Percentiles rank a stretch among this genome's conserved stretches.
phyloP scores from a whole-genome alignment of 1,140 invertebrate species.

The Lerema accius region DNA sequence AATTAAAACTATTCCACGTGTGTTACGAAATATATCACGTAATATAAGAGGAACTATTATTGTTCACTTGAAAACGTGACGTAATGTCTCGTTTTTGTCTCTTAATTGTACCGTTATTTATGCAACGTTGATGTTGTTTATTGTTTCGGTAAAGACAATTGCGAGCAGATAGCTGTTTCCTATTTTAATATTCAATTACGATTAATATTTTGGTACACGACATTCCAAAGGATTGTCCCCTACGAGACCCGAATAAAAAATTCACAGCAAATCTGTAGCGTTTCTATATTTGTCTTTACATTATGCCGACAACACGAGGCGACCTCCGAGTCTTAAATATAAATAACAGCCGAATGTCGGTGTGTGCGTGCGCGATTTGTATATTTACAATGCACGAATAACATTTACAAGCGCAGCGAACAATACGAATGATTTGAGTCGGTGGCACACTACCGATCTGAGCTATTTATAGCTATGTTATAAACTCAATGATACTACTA shows the following conservation, averaged over 20 bases:
- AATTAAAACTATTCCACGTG: constrained; percentile 35
- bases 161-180: too few species aligned
- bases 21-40: constrained; percentile 22
- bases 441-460: constrained; percentile 41
- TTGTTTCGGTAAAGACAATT: background rate
- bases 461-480: constrained; percentile 9
- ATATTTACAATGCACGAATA: constrained; percentile 61
- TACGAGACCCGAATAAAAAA: constrained; percentile 32
- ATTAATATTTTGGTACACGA: constrained; percentile 10
- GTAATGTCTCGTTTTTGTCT: constrained; percentile 18
- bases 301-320: constrained; percentile 58
- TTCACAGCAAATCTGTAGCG: constrained; percentile 45
- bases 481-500: background rate
- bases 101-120: constrained; percentile 12
- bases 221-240: constrained; percentile 2
- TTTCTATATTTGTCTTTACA: constrained; percentile 60
- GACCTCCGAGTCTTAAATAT: constrained; percentile 64
- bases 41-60: constrained; percentile 32
- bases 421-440: constrained; percentile 60
- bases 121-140: background rate
- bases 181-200: background rate
- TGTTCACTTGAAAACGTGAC: constrained; percentile 17
- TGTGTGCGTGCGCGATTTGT: constrained; percentile 55
- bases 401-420: constrained; percentile 64
- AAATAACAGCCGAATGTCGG: constrained; percentile 54